Evolutionary conservation across 2,888 invertebrate genomes (phyloP), one percentile per base, ranked within the genome.

Genomic region (Calephelis perditalis): DNA sequence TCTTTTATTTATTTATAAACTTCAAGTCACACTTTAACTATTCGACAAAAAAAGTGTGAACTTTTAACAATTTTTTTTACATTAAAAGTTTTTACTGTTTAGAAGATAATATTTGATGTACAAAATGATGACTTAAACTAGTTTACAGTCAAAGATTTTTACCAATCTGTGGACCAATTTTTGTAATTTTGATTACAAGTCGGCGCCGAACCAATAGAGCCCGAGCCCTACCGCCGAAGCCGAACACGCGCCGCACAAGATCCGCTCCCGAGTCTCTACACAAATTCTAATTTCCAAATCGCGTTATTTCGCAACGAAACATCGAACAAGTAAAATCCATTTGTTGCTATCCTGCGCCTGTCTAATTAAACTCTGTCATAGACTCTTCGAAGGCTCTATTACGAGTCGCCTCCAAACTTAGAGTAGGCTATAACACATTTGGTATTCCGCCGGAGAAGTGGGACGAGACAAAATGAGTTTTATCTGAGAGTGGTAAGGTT

Each of bases 301-400:
- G 68, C 69, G 66, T 78, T 76, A 81, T 77, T 82, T 84, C 70
- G 70, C 71, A 63, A 72, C 72, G 73, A 81, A 83, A 82, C 79
- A 82, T 77, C 72, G 78, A 82, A 89, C 89, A 86, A 87, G 89
- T 83, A 88, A 89, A 90, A 83, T 87, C 89, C 89, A 90, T 89
- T 87, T 84, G 82, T 75, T 81, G 80, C 79, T 79, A 82, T 81
- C 83, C 76, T 77, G 79, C 87, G 88, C 84, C 86, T 88, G 89
- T 90, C 90, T 90, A 86, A 90, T 90, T 90, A 90, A 82, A 85
- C 84, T 84, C 84, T 87, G 89, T 89, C 88, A 89, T 88, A 88
- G 86, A 84, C 86, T 87, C 84, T 85, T 87, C 89, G 88, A 86
- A 89, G 86, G 85, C 86, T 90, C 88, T 88, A 88, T 90, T 90